Percentiles rank a stretch among this genome's conserved stretches.
These are phyloP conservation scores for Phenacoccus solenopsis DNA, from an alignment of 1,140 invertebrate species.

Conservation along the genomic window DNA sequence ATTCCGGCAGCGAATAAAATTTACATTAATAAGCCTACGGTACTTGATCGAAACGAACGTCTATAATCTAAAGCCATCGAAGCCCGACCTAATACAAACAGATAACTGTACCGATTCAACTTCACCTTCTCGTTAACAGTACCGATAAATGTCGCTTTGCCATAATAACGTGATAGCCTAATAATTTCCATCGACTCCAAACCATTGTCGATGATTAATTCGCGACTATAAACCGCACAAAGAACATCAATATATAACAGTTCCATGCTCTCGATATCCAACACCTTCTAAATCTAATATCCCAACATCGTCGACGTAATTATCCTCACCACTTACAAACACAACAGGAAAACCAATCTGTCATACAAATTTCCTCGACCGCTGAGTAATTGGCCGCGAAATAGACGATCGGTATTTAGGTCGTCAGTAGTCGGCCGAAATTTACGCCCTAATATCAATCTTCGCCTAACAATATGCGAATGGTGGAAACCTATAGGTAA, in stretches of 20 bases:
- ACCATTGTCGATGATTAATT: not conserved
- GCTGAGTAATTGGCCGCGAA: not conserved
- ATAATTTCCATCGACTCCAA: not conserved
- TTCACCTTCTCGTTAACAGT: not conserved
- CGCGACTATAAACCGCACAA: not conserved
- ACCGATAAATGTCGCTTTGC: not conserved
- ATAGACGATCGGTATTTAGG: not conserved
- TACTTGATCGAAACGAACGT: not conserved
- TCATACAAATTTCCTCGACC: not conserved
- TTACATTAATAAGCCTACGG: no score
- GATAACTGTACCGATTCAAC: not conserved
- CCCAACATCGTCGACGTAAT: not conserved
- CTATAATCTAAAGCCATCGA: not conserved
- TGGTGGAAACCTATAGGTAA: no score
- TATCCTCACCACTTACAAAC: not conserved
- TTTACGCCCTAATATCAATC: not conserved
- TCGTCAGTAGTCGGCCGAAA: not conserved
- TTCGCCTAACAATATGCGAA: not conserved
- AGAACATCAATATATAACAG: not conserved
- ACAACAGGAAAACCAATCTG: not conserved
- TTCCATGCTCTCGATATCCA: not conserved
- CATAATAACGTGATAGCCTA: not conserved
- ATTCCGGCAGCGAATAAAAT: no score
- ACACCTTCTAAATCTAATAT: not conserved
- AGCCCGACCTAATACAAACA: not conserved